These are phyloP conservation scores for Nebria salina DNA, from an alignment of 2,888 invertebrate species.

Conservation along the genomic window DNA sequence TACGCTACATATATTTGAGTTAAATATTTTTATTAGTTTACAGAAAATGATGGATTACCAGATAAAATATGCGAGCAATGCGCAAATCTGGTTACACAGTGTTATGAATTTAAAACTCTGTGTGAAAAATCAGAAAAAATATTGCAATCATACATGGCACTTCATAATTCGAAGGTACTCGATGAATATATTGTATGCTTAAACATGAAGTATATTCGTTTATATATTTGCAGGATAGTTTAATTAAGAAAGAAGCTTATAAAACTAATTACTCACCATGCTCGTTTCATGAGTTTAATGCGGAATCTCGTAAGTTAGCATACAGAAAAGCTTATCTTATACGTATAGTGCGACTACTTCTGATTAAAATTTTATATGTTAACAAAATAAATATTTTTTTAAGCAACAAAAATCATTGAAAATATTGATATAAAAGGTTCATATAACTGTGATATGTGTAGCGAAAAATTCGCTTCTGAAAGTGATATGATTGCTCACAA, in stretches of 20 bases:
- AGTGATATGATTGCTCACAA: conserved; percentile 38
- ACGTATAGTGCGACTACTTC: not conserved
- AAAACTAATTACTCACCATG: not conserved
- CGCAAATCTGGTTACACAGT: conserved; percentile 50
- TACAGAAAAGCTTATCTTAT: not conserved
- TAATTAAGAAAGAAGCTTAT: not conserved
- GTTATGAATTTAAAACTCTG: conserved; percentile 53
- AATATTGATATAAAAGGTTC: not conserved
- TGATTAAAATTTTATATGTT: too few species aligned
- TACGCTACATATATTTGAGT: not conserved
- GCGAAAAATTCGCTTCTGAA: conserved; percentile 41
- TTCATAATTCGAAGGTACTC: conserved; percentile 39
- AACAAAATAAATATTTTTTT: conserved; percentile 3
- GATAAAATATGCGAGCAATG: conserved; percentile 53
- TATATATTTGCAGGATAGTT: not conserved
- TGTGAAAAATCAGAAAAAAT: conserved; percentile 52
- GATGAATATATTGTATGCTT: not conserved
- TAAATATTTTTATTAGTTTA: conserved; percentile 7
- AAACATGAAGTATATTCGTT: not conserved
- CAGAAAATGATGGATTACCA: conserved; percentile 47
- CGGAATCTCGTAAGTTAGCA: not conserved
- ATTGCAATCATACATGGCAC: conserved; percentile 46
- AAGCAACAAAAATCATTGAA: conserved; percentile 23
- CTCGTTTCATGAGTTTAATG: not conserved
- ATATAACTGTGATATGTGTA: conserved; percentile 43